These are phyloP conservation scores for Progne subis DNA, from an alignment of 2,113 vertebrate genomes.

Conservation along the genomic window DNA sequence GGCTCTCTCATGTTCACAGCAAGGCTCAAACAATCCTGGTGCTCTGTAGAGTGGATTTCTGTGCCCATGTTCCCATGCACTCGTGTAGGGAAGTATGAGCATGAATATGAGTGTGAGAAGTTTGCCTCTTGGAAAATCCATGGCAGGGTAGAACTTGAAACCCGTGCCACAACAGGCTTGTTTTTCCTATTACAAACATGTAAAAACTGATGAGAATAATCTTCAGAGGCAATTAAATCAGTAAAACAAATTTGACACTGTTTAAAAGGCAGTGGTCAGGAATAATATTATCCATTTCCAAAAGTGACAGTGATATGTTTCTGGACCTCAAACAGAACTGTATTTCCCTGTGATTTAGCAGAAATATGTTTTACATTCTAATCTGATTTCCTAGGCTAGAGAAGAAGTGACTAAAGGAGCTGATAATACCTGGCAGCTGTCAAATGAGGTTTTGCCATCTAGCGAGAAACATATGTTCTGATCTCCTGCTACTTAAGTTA, in stretches of 20 bases:
- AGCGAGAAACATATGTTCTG: constrained; percentile 44
- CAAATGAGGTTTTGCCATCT: constrained; percentile 26
- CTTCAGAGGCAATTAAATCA: neutral
- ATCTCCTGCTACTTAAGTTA: constrained; percentile 42
- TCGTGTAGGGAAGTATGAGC: neutral
- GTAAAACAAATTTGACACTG: neutral
- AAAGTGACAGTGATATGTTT: neutral
- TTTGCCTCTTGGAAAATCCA: neutral
- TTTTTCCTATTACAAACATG: neutral
- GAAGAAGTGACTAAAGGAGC: constrained; percentile 34
- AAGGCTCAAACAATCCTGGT: neutral
- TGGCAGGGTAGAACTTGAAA: neutral
- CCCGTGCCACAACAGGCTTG: accelerated
- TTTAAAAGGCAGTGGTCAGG: neutral
- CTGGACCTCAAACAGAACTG: neutral
- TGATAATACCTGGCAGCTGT: constrained; percentile 48
- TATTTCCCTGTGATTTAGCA: constrained; percentile 1
- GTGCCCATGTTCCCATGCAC: neutral
- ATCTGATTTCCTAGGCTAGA: constrained; percentile 3
- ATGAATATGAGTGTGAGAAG: neutral
- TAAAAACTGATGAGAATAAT: neutral
- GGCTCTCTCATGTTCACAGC: neutral
- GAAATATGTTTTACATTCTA: neutral
- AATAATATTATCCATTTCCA: neutral
- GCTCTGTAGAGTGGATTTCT: neutral